Evolutionary conservation across 2,797 vertebrate species (phyloP).

Genomic region (Dryobates pubescens): DNA sequence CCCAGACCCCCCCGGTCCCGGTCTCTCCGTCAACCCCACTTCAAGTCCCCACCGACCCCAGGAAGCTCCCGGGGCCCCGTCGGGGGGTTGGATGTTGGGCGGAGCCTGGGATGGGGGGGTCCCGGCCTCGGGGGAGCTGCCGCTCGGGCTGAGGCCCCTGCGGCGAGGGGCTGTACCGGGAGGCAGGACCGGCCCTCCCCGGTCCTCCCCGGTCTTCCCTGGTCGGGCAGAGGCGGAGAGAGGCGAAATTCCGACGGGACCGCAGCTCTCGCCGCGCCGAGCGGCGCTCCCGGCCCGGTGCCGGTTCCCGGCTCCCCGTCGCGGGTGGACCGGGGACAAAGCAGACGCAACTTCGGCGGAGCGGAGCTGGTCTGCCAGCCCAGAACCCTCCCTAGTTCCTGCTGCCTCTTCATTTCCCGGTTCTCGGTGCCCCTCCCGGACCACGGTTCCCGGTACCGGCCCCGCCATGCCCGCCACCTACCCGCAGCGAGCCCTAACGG

Average conservation of each 20-base stretch:
- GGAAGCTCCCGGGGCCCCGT: background rate
- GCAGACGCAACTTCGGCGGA: background rate
- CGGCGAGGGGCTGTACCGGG: background rate
- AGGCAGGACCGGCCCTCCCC: background rate
- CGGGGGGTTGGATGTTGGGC: background rate
- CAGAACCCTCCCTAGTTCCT: background rate
- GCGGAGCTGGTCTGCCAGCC: background rate
- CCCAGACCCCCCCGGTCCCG: background rate
- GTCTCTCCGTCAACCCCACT: too few relatives aligned
- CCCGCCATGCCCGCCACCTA: background rate
- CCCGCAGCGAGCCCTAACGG: background rate
- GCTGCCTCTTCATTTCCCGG: background rate
- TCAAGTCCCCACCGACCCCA: background rate
- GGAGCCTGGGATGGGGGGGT: background rate
- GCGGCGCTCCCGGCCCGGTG: background rate
- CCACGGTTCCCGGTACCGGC: background rate
- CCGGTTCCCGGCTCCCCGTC: background rate
- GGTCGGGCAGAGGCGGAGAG: background rate
- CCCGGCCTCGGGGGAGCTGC: background rate
- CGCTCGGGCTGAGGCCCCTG: background rate
- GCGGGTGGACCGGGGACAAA: background rate
- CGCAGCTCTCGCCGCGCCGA: background rate
- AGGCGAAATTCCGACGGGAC: background rate
- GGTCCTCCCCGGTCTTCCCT: background rate
- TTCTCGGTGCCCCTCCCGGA: background rate